These are phyloP conservation scores for Elmis aenea DNA, from an alignment of 2,888 invertebrate genomes.

Conservation along the genomic window DNA sequence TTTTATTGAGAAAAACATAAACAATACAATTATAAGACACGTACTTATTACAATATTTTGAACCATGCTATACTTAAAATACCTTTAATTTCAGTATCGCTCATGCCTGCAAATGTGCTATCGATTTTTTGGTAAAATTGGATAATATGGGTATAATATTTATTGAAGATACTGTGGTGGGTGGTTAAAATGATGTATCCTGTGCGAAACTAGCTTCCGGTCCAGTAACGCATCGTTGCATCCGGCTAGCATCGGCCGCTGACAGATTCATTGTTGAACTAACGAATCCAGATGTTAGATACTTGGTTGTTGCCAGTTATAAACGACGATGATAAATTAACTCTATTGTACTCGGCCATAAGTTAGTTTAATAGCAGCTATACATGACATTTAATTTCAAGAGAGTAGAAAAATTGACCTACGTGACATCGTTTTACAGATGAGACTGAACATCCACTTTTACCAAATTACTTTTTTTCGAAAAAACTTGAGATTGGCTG, in stretches of 20 bases:
- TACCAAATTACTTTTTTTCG: too few relatives aligned
- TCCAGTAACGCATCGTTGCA: slow-evolving; percentile 21
- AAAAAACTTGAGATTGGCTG: too few relatives aligned
- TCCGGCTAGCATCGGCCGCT: slow-evolving; percentile 20
- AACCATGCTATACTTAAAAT: too few relatives aligned
- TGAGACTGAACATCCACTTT: too few relatives aligned
- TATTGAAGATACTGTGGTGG: slow-evolving; percentile 18
- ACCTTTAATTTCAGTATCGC: too few relatives aligned
- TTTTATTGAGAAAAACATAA: too few relatives aligned
- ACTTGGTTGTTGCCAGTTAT: slow-evolving; percentile 13
- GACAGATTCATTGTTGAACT: slow-evolving; percentile 22
- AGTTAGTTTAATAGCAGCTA: slow-evolving; percentile 12
- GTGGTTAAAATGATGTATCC: slow-evolving; percentile 22
- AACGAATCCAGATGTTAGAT: slow-evolving; percentile 20
- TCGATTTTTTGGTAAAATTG: too few relatives aligned
- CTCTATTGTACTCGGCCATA: slow-evolving; percentile 9
- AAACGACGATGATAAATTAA: slow-evolving; percentile 17
- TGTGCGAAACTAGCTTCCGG: slow-evolving; percentile 20
- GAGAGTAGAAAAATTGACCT: slow-evolving; percentile 11
- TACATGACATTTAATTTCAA: slow-evolving; percentile 12
- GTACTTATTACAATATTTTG: too few relatives aligned
- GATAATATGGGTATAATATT: too few relatives aligned
- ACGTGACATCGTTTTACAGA: too few relatives aligned
- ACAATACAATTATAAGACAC: too few relatives aligned
- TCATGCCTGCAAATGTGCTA: too few relatives aligned